Conservation (phyloP, 2,113 vertebrate genomes). For the Suncus etruscus region DNA sequence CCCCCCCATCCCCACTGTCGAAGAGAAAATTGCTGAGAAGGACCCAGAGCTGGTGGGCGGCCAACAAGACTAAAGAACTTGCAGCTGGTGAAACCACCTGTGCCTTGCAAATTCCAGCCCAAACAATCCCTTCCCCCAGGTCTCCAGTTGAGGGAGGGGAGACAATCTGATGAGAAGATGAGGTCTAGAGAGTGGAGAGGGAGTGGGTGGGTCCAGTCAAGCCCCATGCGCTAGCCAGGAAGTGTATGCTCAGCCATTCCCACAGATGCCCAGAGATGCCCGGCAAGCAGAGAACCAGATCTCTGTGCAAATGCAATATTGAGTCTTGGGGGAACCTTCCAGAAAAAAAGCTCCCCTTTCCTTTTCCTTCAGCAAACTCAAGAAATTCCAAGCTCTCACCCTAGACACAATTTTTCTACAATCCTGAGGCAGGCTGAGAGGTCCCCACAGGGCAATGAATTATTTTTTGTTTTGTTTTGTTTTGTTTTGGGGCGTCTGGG, state of each 20-base stretch:
- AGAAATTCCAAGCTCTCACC: neutral
- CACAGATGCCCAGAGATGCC: neutral
- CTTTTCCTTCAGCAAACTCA: neutral
- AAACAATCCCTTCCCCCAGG: slow-evolving; percentile 88
- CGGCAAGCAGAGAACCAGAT: no score
- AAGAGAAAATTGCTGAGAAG: slow-evolving; percentile 90
- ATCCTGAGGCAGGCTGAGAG: neutral
- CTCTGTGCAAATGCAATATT: neutral
- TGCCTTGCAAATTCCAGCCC: slow-evolving; percentile 91
- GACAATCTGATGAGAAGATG: slow-evolving; percentile 84
- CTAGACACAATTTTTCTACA: neutral
- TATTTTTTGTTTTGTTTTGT: no score
- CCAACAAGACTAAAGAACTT: slow-evolving; percentile 92
- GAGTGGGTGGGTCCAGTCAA: slow-evolving; percentile 29
- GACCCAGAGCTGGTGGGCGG: slow-evolving; percentile 89
- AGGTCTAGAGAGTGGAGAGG: slow-evolving; percentile 59
- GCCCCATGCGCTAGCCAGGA: neutral
- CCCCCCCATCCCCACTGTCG: slow-evolving; percentile 82
- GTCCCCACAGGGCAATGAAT: no score
- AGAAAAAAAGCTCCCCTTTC: neutral
- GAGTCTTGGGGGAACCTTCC: slow-evolving; percentile 9
- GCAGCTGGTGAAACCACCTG: slow-evolving; percentile 92
- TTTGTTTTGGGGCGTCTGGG: no score
- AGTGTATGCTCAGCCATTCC: no score
- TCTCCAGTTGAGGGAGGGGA: slow-evolving; percentile 81